Conservation (phyloP, 1,140 invertebrate genomes). For the Drosophila ohnishii region DNA sequence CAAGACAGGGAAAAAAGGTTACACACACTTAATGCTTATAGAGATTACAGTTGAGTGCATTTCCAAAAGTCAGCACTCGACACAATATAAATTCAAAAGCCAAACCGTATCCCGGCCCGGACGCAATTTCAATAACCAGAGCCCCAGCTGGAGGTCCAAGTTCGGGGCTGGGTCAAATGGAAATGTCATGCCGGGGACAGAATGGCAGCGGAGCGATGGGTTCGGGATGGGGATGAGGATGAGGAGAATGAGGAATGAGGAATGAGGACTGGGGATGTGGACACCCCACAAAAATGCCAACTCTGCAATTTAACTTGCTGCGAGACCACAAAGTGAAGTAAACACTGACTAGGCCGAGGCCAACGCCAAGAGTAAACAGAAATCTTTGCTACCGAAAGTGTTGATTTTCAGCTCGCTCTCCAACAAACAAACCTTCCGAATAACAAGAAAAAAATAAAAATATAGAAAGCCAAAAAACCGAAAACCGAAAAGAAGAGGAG, state of each 20-base stretch:
- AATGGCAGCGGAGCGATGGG: constrained; percentile 12
- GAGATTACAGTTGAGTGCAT: constrained; percentile 73
- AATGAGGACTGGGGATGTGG: neutral
- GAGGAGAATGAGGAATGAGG: neutral
- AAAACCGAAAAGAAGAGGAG: neutral
- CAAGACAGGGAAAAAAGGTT: constrained; percentile 37
- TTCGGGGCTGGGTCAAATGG: constrained; percentile 63
- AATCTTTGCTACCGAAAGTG: constrained; percentile 50
- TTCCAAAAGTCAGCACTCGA: constrained; percentile 73
- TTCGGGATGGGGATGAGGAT: neutral
- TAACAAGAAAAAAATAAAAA: constrained; percentile 6
- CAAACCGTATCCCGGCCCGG: constrained; percentile 39
- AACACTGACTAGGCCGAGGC: constrained; percentile 53
- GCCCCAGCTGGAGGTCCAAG: constrained; percentile 65
- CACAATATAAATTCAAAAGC: constrained; percentile 75
- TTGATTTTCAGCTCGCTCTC: constrained; percentile 50
- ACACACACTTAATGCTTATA: constrained; percentile 64
- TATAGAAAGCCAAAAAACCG: neutral
- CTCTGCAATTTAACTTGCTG: constrained; percentile 67
- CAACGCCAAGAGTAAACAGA: constrained; percentile 46
- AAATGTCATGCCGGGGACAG: constrained; percentile 55
- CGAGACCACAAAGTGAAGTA: constrained; percentile 62
- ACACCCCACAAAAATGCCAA: constrained; percentile 54
- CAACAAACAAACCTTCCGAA: constrained; percentile 30
- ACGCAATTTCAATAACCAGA: constrained; percentile 66